Evolutionary conservation across 2,888 invertebrate species (phyloP).

Genomic region (Ypsolopha sequella): DNA sequence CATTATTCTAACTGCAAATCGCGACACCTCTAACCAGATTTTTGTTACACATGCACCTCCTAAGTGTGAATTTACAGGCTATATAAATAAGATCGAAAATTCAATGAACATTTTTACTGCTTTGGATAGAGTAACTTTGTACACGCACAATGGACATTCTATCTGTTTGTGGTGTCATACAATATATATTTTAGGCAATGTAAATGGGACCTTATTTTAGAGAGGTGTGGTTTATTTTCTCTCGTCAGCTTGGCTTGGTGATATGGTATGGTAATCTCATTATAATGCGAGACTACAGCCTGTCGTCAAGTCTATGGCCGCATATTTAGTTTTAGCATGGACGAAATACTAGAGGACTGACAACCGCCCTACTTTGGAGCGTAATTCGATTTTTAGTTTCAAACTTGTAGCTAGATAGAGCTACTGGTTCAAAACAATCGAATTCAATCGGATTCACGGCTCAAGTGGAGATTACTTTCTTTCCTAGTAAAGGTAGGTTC

Average conservation of each 20-base stretch:
- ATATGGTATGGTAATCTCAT: conserved; percentile 16
- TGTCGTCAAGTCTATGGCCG: conserved; percentile 4
- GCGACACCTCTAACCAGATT: conserved; percentile 4
- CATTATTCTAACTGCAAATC: conserved; percentile 44
- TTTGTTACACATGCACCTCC: conserved; percentile 13
- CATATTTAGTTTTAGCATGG: background rate
- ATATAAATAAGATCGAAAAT: conserved; percentile 27
- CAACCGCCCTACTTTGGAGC: too few species aligned
- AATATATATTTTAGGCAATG: background rate
- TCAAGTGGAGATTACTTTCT: too few species aligned
- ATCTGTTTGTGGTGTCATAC: conserved; percentile 20
- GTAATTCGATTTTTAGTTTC: too few species aligned
- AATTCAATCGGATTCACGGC: too few species aligned
- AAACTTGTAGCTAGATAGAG: too few species aligned
- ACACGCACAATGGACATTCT: conserved; percentile 48
- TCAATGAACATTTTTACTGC: conserved; percentile 11
- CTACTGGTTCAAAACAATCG: too few species aligned
- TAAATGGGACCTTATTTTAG: too few species aligned
- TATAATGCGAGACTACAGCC: conserved; percentile 23
- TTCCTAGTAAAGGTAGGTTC: too few species aligned
- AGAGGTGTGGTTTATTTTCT: conserved; percentile 4
- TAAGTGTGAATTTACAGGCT: conserved; percentile 11
- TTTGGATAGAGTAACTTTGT: conserved; percentile 18
- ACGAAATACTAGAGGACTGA: too few species aligned
- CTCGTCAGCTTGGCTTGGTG: conserved; percentile 4